A percentile compares a stretch with the other conserved stretches of the same genome.
These are phyloP conservation scores for Natrix natrix DNA, from an alignment of 2,797 vertebrate genomes.

Conservation along the genomic window DNA sequence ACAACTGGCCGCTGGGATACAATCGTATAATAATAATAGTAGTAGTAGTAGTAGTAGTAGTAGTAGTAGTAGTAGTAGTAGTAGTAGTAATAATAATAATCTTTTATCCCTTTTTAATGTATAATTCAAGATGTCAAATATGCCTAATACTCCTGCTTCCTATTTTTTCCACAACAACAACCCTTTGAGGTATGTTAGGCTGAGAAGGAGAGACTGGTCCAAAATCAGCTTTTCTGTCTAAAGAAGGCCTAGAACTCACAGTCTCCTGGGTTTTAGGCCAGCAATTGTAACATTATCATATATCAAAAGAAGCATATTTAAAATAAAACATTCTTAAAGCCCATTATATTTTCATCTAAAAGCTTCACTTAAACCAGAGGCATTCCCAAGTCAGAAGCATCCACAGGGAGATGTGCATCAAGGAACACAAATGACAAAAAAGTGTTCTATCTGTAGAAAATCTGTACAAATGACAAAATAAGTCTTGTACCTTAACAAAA, in stretches of 20 bases:
- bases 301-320: not conserved
- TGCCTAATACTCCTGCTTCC: not conserved
- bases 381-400: not conserved
- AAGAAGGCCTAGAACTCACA: not conserved
- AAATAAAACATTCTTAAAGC: not conserved
- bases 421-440: not conserved
- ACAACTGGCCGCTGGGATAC: too few species aligned
- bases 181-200: not conserved
- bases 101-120: not conserved
- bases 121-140: not conserved
- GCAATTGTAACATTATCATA: not conserved
- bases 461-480: not conserved
- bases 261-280: not conserved
- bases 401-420: not conserved
- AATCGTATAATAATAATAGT: too few species aligned
- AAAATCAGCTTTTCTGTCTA: not conserved
- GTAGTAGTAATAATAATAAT: not conserved
- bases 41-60: too few species aligned
- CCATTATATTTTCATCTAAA: too few species aligned
- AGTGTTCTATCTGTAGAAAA: not conserved
- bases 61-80: too few species aligned
- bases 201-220: not conserved
- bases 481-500: not conserved
- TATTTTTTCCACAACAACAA: not conserved
- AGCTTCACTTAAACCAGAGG: not conserved